phyloP scores from a whole-genome alignment of 2,888 invertebrate species.

The Xanthorhoe spadicearia region DNA sequence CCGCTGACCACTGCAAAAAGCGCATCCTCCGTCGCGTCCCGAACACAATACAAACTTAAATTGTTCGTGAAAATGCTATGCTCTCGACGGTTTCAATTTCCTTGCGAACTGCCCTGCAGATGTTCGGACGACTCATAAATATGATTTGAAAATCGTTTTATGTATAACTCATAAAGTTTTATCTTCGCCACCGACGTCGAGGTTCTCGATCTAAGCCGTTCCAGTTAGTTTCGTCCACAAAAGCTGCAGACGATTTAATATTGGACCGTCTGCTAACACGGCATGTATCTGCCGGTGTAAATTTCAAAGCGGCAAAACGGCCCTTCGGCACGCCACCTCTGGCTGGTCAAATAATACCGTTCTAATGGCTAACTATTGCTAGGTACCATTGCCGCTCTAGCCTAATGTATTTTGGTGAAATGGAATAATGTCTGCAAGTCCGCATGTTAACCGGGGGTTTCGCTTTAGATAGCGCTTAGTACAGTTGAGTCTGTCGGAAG shows the following conservation, averaged over 20 bases:
- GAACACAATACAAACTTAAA: constrained; percentile 81
- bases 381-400: constrained; percentile 48
- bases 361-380: constrained; percentile 74
- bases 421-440: constrained; percentile 69
- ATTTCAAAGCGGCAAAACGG: constrained; percentile 74
- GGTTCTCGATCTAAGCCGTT: constrained; percentile 69
- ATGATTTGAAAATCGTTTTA: constrained; percentile 85
- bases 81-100: constrained; percentile 82
- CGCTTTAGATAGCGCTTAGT: constrained; percentile 72
- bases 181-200: constrained; percentile 68
- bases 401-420: constrained; percentile 80
- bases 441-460: constrained; percentile 63
- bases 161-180: constrained; percentile 84
- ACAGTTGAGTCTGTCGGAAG: constrained; percentile 59
- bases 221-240: constrained; percentile 78
- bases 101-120: constrained; percentile 79
- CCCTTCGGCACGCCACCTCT: constrained; percentile 77
- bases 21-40: constrained; percentile 66
- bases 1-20: constrained; percentile 75
- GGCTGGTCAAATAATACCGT: constrained; percentile 80
- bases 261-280: constrained; percentile 69
- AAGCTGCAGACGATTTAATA: constrained; percentile 82
- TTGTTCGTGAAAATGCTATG: constrained; percentile 82
- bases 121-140: constrained; percentile 80
- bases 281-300: constrained; percentile 75